Base-by-base conservation (phyloP, 92 coral and sea anemone genomes). In the Phenganax subtilis region DNA sequence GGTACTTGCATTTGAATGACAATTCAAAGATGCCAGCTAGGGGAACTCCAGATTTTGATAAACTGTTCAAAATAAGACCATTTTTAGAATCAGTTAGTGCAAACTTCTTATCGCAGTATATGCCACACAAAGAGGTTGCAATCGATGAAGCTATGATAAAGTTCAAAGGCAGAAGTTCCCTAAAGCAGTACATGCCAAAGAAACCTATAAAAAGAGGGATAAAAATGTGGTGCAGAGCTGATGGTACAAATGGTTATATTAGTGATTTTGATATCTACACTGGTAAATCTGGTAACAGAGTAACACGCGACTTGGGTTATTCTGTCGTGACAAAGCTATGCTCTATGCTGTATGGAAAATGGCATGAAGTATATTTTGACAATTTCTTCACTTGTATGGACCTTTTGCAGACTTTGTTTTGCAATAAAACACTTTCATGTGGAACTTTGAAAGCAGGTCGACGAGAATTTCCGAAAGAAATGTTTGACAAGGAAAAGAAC, bases 251-350 rank as follows among this genome's bases (percentile, higher is more conserved):
- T 0, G 84, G 82, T 16, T 57, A 76, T 31, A 12, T 76, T 6
- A 74, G 84, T 57, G 86, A 76, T 10, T 76, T 82, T 55, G 54
- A 75, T 52, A 56, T 82, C 17, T 63, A 72, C 73, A 74, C 71
- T 16, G 84, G 71, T 7, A 25, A 30, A 6, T 0, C 51, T 8
- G 8, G 72, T n/a, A 1, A 75, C 60, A 47, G 75, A 6, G 56
- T 75, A 16, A n/a, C 69, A 47, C 10, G 51, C 3, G 86, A 69
- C 37, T 28, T 77, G 6, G 84, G 83, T 57, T 85, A 71, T 58
- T 70, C 80, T 20, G 81, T 85, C 57, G 86, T 81, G 11, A 80
- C 85, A 70, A 0, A 60, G 75, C 75, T 85, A 14, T 85, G 85
- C 59, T 47, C 9, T 16, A 37, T 10, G 64, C 17, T 85, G 28